These are phyloP conservation scores for Perca fluviatilis DNA, from an alignment of 2,113 vertebrate species.

Conservation along the genomic window DNA sequence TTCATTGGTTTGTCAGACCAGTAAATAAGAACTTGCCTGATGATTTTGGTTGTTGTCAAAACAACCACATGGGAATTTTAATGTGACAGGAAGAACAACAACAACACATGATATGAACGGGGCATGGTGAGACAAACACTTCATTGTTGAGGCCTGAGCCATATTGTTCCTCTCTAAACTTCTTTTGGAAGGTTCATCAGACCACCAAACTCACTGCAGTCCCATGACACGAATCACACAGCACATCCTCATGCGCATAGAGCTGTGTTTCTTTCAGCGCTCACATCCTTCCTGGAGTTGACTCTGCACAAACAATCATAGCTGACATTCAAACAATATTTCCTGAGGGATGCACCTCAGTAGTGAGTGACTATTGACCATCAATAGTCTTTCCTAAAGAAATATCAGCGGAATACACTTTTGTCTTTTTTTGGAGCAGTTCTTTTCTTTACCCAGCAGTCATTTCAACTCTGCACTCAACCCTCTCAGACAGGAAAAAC, in stretches of 20 bases:
- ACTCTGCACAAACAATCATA: neutral
- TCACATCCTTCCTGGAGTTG: neutral
- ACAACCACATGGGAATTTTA: conserved; percentile 62
- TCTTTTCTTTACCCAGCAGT: conserved; percentile 38
- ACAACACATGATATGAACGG: conserved; percentile 69
- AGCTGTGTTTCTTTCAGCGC: conserved; percentile 26
- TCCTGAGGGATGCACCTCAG: neutral
- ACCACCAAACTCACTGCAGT: conserved; percentile 48
- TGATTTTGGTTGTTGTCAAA: conserved; percentile 38
- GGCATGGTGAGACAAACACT: conserved; percentile 51
- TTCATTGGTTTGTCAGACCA: neutral
- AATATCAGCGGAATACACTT: conserved; percentile 10
- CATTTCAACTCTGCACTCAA: conserved; percentile 61
- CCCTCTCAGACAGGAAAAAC: conserved; percentile 53
- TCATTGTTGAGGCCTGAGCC: conserved; percentile 58
- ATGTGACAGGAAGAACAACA: conserved; percentile 57
- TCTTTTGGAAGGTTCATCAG: conserved; percentile 50
- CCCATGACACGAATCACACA: conserved; percentile 77
- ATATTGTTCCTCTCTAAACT: conserved; percentile 40
- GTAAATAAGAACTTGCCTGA: neutral
- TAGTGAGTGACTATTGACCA: neutral
- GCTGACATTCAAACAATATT: conserved; percentile 1
- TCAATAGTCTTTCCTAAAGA: neutral
- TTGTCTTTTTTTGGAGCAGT: conserved; percentile 1
- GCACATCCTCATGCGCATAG: conserved; percentile 7